Evolutionary conservation across 2,797 vertebrate species (phyloP), one percentile per base, ranked within the genome.

Genomic region (Novumbra hubbsi): DNA sequence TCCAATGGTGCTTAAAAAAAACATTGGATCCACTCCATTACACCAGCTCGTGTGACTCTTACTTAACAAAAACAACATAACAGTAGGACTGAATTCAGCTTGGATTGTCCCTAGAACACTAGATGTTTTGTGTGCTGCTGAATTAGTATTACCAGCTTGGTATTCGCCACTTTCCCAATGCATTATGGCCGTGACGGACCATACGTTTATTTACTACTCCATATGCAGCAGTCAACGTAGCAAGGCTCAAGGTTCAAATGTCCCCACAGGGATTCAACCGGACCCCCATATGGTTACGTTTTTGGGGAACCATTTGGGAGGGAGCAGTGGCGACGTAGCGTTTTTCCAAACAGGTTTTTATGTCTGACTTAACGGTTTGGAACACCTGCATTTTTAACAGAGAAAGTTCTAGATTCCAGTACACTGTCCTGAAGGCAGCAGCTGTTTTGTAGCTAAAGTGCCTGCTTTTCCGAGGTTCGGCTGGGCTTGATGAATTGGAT

Each of bases 341-440:
- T 55, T 55, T 55, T 55, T 38, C 32, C 64, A 67, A 11, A 32
- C 70, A 60, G 52, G 15, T 28, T 19, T 27, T 17, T 45, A 30
- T 73, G 4, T 65, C 64, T 60, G 77, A 69, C 48, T 57, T 34
- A 77, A 80, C 19, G 68, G 28, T 73, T 74, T 69, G 38, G 77
- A 84, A 80, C 76, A 87, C 79, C 79, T 84, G 84, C 72, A 73
- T 16, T 70, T 45, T 38, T 75, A 68, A 72, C 68, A 45, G 72
- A 21, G 76, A 81, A 81, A 75, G 83, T 82, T 79, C 67, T 84
- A 73, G 81, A 79, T 85, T 71, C 80, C 82, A 78, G 41, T 70
- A 77, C 88, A 76, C 68, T 30, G 80, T 63, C 81, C 27, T 73
- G 62, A 83, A 79, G 78, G 77, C 79, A 76, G 78, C 82, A 86